Conservation (phyloP, 1,140 invertebrate genomes). For the Eciton burchellii region DNA sequence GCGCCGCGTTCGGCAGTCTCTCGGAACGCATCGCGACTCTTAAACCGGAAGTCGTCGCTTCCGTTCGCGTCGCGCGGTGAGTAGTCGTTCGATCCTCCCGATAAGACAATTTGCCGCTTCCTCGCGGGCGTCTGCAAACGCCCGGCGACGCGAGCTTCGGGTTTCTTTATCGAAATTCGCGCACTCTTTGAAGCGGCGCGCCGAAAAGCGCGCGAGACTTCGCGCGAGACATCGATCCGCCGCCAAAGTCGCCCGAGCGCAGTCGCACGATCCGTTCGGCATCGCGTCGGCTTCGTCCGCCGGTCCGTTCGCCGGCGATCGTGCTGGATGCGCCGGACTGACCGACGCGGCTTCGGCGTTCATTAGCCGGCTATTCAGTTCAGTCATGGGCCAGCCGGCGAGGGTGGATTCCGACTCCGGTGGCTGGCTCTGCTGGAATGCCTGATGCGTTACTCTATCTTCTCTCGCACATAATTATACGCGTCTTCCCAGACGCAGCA, state of each 20-base stretch:
- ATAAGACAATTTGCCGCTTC: neutral
- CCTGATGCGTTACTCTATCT: constrained; percentile 81
- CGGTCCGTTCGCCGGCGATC: constrained; percentile 63
- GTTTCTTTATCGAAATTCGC: too few relatives aligned
- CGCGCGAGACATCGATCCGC: too few relatives aligned
- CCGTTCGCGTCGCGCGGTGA: neutral
- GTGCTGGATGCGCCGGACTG: constrained; percentile 68
- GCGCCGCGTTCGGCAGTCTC: constrained; percentile 62
- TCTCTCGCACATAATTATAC: constrained; percentile 82
- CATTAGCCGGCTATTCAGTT: constrained; percentile 85
- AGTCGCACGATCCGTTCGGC: too few relatives aligned
- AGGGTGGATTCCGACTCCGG: constrained; percentile 82
- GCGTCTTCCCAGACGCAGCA: constrained; percentile 76
- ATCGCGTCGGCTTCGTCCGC: constrained; percentile 72
- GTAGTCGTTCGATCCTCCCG: neutral
- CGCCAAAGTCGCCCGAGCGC: too few relatives aligned
- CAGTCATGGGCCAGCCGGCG: constrained; percentile 80
- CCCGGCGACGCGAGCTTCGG: too few relatives aligned
- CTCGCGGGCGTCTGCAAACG: neutral
- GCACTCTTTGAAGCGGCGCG: too few relatives aligned
- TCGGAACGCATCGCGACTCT: constrained; percentile 15
- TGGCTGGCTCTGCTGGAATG: constrained; percentile 81
- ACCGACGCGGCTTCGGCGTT: constrained; percentile 80
- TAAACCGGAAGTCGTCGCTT: constrained; percentile 7
- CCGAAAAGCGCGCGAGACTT: too few relatives aligned